Evolutionary conservation across 2,797 vertebrate genomes (phyloP), one percentile per base, ranked within the genome.

Genomic region (Tragelaphus oryx): DNA sequence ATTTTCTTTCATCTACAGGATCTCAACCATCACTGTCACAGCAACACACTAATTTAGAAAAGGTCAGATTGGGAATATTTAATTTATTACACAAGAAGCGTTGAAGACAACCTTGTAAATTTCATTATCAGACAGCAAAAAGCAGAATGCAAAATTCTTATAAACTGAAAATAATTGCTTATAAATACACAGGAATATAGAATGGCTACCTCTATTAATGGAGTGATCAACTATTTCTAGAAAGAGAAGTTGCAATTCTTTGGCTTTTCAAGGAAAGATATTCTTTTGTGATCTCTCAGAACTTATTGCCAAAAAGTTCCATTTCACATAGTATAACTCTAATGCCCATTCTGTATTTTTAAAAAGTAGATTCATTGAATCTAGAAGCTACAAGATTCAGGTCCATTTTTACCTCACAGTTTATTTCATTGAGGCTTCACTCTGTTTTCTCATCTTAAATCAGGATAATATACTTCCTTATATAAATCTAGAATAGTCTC

Each of bases 141-240:
- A 80, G 20, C 13, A 87, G 20, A 92, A 83, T 65, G 54, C 41
- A 91, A 90, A 93, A 89, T 93, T 88, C 41, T 93, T 90, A 41
- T 75, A 80, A 94, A 93, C 30, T 37, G 30, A 90, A 95, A 94
- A 82, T 65, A 87, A 90, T 79, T 81, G 84, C 54, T 81, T 89
- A 4, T 48, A 94, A 95, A 8, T 48, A 81, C 50, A 88, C 5
- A 91, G 55, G 95, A 94, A 95, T 4, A 30, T 76, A 89, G 41
- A 89, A 92, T 65, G 65, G 50, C 57, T 76, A 46, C 17, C 75
- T 74, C 48, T 93, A 71, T 46, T 92, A 92, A 94, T 24, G 5
- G 28, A 87, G 76, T 74, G 55, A 95, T n/a, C 62, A 91, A 22
- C 24, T 54, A 33, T 48, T 85, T 94, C 68, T 87, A 89, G 60